Conservation (phyloP, 2,113 vertebrate species). For the Orthonyx spaldingii region DNA sequence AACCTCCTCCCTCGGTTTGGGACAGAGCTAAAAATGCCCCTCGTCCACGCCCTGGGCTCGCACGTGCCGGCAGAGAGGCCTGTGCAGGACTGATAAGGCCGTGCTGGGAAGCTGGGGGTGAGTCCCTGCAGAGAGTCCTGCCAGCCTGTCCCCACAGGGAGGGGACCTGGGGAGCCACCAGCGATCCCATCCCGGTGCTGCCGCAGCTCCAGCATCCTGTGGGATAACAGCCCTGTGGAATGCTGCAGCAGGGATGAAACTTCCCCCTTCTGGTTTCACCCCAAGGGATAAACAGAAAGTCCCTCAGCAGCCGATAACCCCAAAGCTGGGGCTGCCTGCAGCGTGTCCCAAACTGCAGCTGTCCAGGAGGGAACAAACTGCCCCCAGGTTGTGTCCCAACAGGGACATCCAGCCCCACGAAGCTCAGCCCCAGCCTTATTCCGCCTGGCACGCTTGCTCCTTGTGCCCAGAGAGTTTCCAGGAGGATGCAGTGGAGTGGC, state of each 20-base stretch:
- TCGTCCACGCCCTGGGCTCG: not conserved
- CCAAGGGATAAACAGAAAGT: not conserved
- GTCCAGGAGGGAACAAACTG: fast-evolving
- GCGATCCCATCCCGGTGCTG: fast-evolving
- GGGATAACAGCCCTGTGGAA: not conserved
- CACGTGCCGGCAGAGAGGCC: not conserved
- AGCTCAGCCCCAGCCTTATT: not conserved
- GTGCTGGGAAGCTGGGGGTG: not conserved
- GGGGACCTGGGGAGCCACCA: not conserved
- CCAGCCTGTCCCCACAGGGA: not conserved
- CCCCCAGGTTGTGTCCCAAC: not conserved
- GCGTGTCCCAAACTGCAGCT: fast-evolving
- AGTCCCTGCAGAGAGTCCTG: not conserved
- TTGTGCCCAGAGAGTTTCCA: not conserved
- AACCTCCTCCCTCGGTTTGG: not conserved
- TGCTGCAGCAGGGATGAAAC: not conserved
- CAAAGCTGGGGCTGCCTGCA: not conserved
- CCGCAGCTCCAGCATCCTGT: not conserved
- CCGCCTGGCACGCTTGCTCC: not conserved
- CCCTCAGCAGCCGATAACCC: not conserved
- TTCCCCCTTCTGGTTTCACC: not conserved
- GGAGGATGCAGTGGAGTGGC: not conserved
- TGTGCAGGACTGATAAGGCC: constrained; percentile 25
- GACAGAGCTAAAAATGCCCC: not conserved
- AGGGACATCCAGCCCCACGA: not conserved